Percentiles rank a stretch among this genome's conserved stretches.
These are phyloP conservation scores for Girardinus metallicus DNA, from an alignment of 2,797 vertebrate genomes.

Conservation along the genomic window DNA sequence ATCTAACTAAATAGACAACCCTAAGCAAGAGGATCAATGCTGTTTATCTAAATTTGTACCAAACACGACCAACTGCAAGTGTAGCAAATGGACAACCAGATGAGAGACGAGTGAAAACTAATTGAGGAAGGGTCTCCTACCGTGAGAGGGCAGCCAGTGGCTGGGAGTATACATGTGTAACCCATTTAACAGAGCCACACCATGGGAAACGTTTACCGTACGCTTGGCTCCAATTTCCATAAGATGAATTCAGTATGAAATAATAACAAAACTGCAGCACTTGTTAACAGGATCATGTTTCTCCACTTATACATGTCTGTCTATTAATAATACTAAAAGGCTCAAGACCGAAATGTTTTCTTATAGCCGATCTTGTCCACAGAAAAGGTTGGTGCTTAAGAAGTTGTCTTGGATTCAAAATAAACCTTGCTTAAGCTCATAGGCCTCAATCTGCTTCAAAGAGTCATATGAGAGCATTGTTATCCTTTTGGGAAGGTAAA, in stretches of 20 bases:
- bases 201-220: constrained; percentile 74
- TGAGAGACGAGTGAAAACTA: constrained; percentile 64
- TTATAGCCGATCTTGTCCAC: constrained; percentile 5
- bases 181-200: constrained; percentile 70
- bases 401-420: constrained; percentile 34
- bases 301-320: constrained; percentile 54
- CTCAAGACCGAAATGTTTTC: constrained; percentile 41
- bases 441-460: not conserved
- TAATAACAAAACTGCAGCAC: constrained; percentile 71
- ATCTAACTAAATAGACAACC: constrained; percentile 66
- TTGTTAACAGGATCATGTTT: constrained; percentile 77
- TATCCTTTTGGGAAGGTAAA: constrained; percentile 53
- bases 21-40: constrained; percentile 61
- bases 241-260: constrained; percentile 71
- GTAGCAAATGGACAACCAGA: constrained; percentile 38
- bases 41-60: constrained; percentile 70
- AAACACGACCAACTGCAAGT: constrained; percentile 34
- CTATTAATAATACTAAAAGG: constrained; percentile 61
- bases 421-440: constrained; percentile 27
- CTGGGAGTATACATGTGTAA: constrained; percentile 71
- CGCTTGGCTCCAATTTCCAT: constrained; percentile 65
- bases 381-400: constrained; percentile 4
- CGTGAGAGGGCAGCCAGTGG: constrained; percentile 49
- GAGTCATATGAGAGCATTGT: constrained; percentile 31
- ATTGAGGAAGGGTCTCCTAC: constrained; percentile 45